Conservation (phyloP, 2,113 vertebrate genomes). For the Sebastes fasciatus region DNA sequence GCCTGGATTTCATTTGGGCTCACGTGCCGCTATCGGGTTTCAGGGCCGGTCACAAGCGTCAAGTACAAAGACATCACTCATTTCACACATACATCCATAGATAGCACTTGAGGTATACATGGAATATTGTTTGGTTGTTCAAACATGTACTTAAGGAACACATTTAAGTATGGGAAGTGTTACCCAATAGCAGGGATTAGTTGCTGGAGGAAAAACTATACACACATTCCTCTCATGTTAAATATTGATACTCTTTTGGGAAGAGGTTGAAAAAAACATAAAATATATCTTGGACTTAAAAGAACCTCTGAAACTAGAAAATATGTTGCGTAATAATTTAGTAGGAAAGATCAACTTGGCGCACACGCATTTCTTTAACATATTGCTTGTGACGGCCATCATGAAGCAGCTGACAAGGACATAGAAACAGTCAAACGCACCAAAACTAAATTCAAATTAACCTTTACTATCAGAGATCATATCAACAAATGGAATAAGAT, state of each 20-base stretch:
- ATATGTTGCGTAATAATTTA: background rate
- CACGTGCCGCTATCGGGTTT: constrained; percentile 26
- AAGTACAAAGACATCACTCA: constrained; percentile 13
- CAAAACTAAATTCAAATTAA: background rate
- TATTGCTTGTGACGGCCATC: background rate
- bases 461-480: too few species aligned
- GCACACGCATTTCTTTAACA: background rate
- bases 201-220: background rate
- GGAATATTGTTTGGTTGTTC: background rate
- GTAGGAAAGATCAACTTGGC: background rate
- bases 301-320: background rate
- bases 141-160: background rate
- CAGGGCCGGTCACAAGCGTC: constrained; percentile 27
- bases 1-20: constrained; percentile 32
- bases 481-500: too few species aligned
- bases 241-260: background rate
- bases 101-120: background rate
- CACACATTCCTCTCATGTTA: background rate
- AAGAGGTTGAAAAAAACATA: background rate
- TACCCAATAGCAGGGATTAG: too few species aligned
- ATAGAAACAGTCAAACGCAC: background rate
- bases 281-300: background rate
- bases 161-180: background rate
- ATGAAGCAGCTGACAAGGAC: background rate
- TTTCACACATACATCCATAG: background rate